Evolutionary conservation across 2,888 invertebrate genomes (phyloP).

Genomic region (Hirtodrosophila confusa): DNA sequence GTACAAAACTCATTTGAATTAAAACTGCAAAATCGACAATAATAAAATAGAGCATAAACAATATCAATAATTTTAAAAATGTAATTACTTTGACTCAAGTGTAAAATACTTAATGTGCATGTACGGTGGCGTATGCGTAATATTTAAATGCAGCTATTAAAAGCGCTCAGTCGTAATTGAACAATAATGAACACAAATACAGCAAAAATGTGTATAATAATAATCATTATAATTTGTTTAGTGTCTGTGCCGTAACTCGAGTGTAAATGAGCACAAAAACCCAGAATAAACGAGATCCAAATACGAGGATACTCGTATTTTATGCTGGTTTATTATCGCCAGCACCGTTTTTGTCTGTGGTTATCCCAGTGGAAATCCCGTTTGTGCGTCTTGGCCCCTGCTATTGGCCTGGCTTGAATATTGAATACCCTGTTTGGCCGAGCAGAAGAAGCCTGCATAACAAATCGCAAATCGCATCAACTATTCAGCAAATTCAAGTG

Average conservation of each 20-base stretch:
- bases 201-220: no score
- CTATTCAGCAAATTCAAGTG: slow-evolving; percentile 58
- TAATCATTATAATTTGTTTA: no score
- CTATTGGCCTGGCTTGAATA: slow-evolving; percentile 41
- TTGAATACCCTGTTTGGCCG: slow-evolving; percentile 46
- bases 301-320: neutral
- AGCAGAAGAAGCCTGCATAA: slow-evolving; percentile 55
- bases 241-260: no score
- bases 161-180: neutral
- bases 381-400: neutral
- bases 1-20: no score
- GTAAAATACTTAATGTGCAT: no score
- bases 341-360: slow-evolving; percentile 26
- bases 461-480: slow-evolving; percentile 66
- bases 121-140: slow-evolving; percentile 5
- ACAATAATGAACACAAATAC: no score
- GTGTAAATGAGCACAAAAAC: no score
- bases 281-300: no score
- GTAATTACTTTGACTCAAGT: no score
- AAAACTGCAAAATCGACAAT: no score
- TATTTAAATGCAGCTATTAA: neutral
- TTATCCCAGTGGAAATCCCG: slow-evolving; percentile 49
- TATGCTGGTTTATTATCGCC: slow-evolving; percentile 16
- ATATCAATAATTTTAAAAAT: no score
- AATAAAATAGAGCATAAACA: no score